Conservation (phyloP, 2,797 vertebrate species). For the Oryzias sinensis region DNA sequence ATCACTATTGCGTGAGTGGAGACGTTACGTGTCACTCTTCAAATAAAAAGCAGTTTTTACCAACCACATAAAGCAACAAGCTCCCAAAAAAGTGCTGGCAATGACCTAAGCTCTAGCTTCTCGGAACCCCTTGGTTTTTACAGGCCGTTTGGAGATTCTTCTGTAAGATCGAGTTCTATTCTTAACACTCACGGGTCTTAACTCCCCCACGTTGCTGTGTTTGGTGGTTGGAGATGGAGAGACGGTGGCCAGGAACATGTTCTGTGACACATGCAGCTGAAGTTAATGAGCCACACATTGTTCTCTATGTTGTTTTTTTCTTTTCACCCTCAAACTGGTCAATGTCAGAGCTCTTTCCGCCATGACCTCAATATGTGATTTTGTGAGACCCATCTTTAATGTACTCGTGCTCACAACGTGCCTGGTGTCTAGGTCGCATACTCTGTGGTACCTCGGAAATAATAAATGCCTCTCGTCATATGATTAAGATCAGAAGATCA, state of each 20-base stretch:
- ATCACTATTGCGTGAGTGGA: constrained; percentile 58
- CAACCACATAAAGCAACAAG: constrained; percentile 72
- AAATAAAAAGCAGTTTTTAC: constrained; percentile 66
- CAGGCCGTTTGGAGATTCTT: constrained; percentile 74
- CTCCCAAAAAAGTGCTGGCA: constrained; percentile 59
- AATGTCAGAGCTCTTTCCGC: constrained; percentile 38
- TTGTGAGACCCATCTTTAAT: constrained; percentile 35
- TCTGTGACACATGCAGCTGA: constrained; percentile 66
- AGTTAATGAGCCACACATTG: constrained; percentile 58
- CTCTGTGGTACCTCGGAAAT: constrained; percentile 61
- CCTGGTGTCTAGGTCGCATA: constrained; percentile 61
- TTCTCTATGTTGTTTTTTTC: constrained; percentile 53
- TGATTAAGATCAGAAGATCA: too few relatives aligned
- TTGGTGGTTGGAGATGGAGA: constrained; percentile 54
- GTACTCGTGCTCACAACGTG: constrained; percentile 22
- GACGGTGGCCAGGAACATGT: constrained; percentile 51
- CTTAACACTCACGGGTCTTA: constrained; percentile 62
- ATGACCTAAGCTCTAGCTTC: constrained; percentile 62
- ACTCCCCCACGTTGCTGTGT: constrained; percentile 39
- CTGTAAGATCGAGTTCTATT: constrained; percentile 75
- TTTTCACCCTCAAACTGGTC: constrained; percentile 36
- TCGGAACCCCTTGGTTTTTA: constrained; percentile 79
- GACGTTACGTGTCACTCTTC: constrained; percentile 61
- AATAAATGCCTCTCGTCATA: constrained; percentile 38
- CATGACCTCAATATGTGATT: constrained; percentile 31